Evolutionary conservation across 2,797 vertebrate species (phyloP).

Genomic region (Chanos chanos): DNA sequence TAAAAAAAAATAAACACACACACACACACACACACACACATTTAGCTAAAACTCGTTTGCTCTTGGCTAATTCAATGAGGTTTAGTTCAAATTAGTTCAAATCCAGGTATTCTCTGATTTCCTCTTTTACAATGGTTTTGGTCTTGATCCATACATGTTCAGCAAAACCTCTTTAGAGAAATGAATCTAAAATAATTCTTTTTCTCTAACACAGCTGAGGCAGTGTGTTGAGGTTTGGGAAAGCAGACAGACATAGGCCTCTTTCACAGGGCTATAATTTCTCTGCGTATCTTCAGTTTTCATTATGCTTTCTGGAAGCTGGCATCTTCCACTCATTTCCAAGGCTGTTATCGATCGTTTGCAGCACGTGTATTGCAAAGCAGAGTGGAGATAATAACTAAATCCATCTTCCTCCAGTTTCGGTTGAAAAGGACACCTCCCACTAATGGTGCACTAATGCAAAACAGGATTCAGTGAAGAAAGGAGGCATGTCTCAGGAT

Average conservation of each 20-base stretch:
- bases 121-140: too few species aligned
- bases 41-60: too few species aligned
- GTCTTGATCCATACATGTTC: too few species aligned
- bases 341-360: conserved; percentile 31
- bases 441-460: conserved; percentile 21
- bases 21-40: too few species aligned
- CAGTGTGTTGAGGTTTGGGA: background rate
- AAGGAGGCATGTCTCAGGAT: background rate
- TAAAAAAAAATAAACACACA: too few species aligned
- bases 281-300: conserved; percentile 10
- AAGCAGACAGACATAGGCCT: background rate
- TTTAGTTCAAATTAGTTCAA: too few species aligned
- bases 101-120: too few species aligned
- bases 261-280: background rate
- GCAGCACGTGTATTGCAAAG: conserved; percentile 11
- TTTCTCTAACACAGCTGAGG: background rate
- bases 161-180: too few species aligned
- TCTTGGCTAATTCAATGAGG: too few species aligned
- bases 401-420: conserved; percentile 28
- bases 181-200: too few species aligned
- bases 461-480: conserved; percentile 18
- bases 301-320: conserved; percentile 17
- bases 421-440: conserved; percentile 21
- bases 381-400: conserved; percentile 24
- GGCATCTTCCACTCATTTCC: conserved; percentile 8